Percentiles rank a stretch among this genome's conserved stretches.
Evolutionary conservation across 2,888 invertebrate genomes (phyloP).

Genomic region (Germaria angustata): DNA sequence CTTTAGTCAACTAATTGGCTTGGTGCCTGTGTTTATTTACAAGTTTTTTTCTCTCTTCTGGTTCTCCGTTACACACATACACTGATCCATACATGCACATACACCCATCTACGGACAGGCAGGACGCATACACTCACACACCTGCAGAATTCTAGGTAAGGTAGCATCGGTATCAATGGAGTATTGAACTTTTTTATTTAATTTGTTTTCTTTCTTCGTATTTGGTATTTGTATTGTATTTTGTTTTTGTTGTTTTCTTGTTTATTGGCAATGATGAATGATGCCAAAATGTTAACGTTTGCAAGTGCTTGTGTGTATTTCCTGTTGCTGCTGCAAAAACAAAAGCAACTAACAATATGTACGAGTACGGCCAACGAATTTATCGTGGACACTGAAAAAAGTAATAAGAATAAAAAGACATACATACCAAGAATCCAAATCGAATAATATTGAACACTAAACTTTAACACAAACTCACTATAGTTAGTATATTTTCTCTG

Average conservation of each 20-base stretch:
- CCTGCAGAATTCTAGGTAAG: not conserved
- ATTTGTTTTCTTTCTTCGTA: not conserved
- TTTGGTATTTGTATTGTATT: constrained; percentile 19
- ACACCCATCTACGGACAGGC: not conserved
- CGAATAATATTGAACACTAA: constrained; percentile 6
- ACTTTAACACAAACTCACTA: constrained; percentile 30
- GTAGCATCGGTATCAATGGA: constrained; percentile 38
- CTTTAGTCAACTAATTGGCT: constrained; percentile 67
- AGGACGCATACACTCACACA: not conserved
- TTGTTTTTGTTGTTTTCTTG: constrained; percentile 26
- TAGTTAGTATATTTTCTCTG: not conserved
- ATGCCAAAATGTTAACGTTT: constrained; percentile 59
- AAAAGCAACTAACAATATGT: constrained; percentile 25
- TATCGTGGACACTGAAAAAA: constrained; percentile 28
- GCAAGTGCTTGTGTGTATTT: constrained; percentile 59
- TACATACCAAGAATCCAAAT: too few relatives aligned
- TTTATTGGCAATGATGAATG: constrained; percentile 45
- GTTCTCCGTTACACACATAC: constrained; percentile 14
- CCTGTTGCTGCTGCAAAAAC: constrained; percentile 60
- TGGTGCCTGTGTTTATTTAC: constrained; percentile 66
- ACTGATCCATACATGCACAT: not conserved
- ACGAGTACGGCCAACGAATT: not conserved
- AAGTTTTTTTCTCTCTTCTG: constrained; percentile 32
- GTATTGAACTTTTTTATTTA: constrained; percentile 55
- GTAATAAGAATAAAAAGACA: not conserved